Evolutionary conservation across 2,113 vertebrate genomes (phyloP).

Genomic region (Nycticryphes semicollaris): DNA sequence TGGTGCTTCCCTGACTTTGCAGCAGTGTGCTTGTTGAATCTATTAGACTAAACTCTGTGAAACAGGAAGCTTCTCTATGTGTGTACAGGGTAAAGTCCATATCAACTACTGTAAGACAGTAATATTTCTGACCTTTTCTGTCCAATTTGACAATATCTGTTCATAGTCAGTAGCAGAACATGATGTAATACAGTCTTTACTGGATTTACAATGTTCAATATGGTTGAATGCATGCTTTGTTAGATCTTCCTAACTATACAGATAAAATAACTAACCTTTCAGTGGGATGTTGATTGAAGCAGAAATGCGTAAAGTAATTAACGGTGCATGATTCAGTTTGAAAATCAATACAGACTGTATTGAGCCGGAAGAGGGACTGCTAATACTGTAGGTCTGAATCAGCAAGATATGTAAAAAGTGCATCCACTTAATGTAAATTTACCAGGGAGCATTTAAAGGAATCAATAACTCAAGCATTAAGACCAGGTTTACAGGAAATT

Average conservation of each 20-base stretch:
- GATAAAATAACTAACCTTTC: conserved; percentile 24
- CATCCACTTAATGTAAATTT: neutral
- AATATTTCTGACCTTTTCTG: neutral
- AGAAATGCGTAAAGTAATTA: conserved; percentile 43
- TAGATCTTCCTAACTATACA: neutral
- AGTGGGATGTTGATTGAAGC: neutral
- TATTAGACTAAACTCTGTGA: neutral
- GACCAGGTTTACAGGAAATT: conserved; percentile 36
- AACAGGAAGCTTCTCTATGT: neutral
- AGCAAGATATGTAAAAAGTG: conserved; percentile 7
- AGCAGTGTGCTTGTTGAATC: neutral
- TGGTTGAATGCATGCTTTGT: neutral
- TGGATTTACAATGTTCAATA: neutral
- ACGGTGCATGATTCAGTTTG: neutral
- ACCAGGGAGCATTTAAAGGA: neutral
- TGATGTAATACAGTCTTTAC: neutral
- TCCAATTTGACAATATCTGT: neutral
- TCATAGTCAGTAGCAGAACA: neutral
- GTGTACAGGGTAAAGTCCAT: neutral
- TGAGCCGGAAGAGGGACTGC: neutral
- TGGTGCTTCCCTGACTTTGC: neutral
- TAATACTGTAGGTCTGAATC: neutral
- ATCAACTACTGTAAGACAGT: neutral
- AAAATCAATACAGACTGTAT: conserved; percentile 17
- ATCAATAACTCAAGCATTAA: conserved; percentile 44